Percentiles rank a stretch among this genome's conserved stretches.
Evolutionary conservation across 1,140 invertebrate genomes (phyloP).

Genomic region (Papilio polytes): DNA sequence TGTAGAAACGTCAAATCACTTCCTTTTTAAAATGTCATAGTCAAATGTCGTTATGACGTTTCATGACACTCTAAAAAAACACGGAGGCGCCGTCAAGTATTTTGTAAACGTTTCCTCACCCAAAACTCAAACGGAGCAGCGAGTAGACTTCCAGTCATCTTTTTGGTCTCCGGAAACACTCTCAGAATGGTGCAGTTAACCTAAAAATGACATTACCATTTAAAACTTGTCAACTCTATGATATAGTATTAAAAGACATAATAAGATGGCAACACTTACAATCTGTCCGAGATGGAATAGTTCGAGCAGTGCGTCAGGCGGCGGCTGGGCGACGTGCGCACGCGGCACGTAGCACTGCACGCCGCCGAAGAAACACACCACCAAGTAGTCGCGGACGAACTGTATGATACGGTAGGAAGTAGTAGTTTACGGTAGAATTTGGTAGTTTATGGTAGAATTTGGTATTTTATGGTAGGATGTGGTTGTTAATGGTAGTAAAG

Average conservation of each 20-base stretch:
- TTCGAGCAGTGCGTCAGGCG: conserved; percentile 69
- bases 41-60: no score
- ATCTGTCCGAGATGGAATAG: conserved; percentile 86
- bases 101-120: conserved; percentile 52
- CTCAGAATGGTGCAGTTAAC: conserved; percentile 77
- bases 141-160: conserved; percentile 74
- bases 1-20: no score
- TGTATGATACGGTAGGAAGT: conserved; percentile 39
- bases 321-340: conserved; percentile 79
- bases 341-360: conserved; percentile 85
- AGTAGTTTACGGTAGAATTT: neutral
- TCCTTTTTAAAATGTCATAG: no score
- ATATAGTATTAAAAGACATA: neutral
- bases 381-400: conserved; percentile 73
- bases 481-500: neutral
- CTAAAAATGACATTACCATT: conserved; percentile 49
- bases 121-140: conserved; percentile 54
- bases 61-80: no score
- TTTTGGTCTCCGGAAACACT: conserved; percentile 68
- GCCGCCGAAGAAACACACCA: conserved; percentile 86
- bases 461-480: neutral
- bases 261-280: conserved; percentile 68
- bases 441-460: neutral
- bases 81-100: no score
- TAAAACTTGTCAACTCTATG: neutral